Evolutionary conservation across 2,888 invertebrate genomes (phyloP), one percentile per base, ranked within the genome.

Genomic region (Dryadula phaetusa): DNA sequence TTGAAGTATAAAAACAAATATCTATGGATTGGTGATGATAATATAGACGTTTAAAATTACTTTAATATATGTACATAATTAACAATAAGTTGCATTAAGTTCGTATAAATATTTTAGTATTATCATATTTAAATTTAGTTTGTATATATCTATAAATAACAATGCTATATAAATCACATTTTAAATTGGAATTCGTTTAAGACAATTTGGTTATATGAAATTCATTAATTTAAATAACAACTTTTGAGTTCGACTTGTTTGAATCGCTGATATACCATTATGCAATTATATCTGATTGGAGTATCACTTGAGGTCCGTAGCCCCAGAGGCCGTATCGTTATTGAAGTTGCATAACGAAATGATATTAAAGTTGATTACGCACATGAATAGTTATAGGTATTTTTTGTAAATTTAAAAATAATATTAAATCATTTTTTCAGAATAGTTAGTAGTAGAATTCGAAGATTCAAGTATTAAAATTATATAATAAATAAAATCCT

Each of bases 1-100:
- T 70, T 67, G 54, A 47, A 49, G 53, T 32, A 44, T 44, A 67
- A 70, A 61, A 64, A 60, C 46, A 22, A 28, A 64, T 46, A 12
- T 44, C 58, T 63, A 56, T 47, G 44, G 63, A 53, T 56, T 22
- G 42, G 32, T 42, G n/a, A 37, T 49, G 44, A 46, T 18, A 32
- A 32, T 46, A 14, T 40, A 25, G 5, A 3, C n/a, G 22, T 37
- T 53, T 53, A 20, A 12, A 18, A 34, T 37, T 20, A 20, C 28
- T 47, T 47, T 37, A 37, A 37, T 37, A 12, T 37, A 37, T 12
- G 1, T 37, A 37, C 37, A 7, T 12, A 25, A n/a, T 22, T 5
- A 49, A 25, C 3, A 0, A 14, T 49, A 25, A 49, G 2, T 14
- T 47, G 6, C 4, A 22, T 10, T 25, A 3, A 3, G 10, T 37